A percentile compares a stretch with the other conserved stretches of the same genome.
Evolutionary conservation across 2,113 vertebrate species (phyloP).

Genomic region (Toxotes chatareus): DNA sequence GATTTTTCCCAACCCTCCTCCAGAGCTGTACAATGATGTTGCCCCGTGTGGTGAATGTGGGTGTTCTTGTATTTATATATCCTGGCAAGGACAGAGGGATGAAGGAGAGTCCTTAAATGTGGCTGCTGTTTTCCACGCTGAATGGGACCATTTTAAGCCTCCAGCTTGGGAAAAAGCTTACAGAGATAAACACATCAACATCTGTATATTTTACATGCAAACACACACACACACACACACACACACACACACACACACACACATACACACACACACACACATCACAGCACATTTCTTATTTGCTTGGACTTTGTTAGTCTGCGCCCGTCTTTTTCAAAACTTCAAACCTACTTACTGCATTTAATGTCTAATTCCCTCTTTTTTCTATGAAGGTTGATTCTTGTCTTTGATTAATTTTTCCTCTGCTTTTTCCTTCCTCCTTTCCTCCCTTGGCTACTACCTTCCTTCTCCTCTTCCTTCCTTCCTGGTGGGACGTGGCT

Average conservation of each 20-base stretch:
- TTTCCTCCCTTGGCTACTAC: slow-evolving; percentile 25
- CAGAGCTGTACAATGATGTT: slow-evolving; percentile 24
- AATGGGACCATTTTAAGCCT: slow-evolving; percentile 40
- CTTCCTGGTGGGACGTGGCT: slow-evolving; percentile 74
- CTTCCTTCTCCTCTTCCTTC: slow-evolving; percentile 75
- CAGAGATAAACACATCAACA: neutral
- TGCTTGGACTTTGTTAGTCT: neutral
- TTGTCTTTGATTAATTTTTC: slow-evolving; percentile 27
- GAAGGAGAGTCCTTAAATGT: slow-evolving; percentile 26
- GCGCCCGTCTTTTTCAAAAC: neutral
- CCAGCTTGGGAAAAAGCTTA: slow-evolving; percentile 10
- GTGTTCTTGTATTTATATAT: slow-evolving; percentile 31
- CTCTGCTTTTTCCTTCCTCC: slow-evolving; percentile 35
- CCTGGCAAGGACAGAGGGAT: slow-evolving; percentile 17
- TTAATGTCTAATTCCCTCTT: neutral
- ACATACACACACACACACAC: slow-evolving; percentile 3
- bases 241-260: slow-evolving; percentile 29
- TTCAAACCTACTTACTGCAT: neutral
- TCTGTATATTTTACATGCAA: slow-evolving; percentile 2
- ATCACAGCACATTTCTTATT: neutral
- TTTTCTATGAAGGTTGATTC: slow-evolving; percentile 1
- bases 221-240: slow-evolving; percentile 4
- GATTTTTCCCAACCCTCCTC: slow-evolving; percentile 38
- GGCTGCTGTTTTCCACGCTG: neutral
- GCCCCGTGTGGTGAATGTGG: slow-evolving; percentile 31